Conservation (phyloP, 2,888 invertebrate genomes). For the Anthrax anthrax region DNA sequence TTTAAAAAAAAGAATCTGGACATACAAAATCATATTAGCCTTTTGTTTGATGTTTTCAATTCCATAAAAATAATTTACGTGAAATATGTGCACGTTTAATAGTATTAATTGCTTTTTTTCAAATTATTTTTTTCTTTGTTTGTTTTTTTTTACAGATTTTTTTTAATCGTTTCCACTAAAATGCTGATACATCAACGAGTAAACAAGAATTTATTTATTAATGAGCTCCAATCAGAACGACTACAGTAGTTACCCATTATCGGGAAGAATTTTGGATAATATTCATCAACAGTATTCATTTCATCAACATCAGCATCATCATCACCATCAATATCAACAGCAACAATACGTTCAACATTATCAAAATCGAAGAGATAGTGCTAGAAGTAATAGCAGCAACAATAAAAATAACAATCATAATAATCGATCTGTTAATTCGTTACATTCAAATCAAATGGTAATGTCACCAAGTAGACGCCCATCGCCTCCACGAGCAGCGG, state of each 20-base stretch:
- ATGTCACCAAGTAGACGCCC: conserved; percentile 55
- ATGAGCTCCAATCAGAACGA: conserved; percentile 5
- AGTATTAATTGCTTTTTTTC: too few species aligned
- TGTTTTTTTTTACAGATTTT: neutral
- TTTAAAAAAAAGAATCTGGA: too few species aligned
- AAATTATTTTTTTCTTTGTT: too few species aligned
- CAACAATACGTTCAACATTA: conserved; percentile 29
- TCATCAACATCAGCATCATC: conserved; percentile 34
- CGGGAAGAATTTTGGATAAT: conserved; percentile 4
- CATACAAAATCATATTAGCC: too few species aligned
- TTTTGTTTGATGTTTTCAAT: too few species aligned
- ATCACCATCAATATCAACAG: conserved; percentile 32
- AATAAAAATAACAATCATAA: neutral
- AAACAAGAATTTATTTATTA: neutral
- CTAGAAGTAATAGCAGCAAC: neutral
- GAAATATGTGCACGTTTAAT: too few species aligned
- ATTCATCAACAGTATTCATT: conserved; percentile 37
- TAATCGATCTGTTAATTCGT: neutral
- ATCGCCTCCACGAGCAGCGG: conserved; percentile 41
- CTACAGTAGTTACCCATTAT: neutral
- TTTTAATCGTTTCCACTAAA: neutral
- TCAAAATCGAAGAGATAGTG: conserved; percentile 21
- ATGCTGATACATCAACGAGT: neutral
- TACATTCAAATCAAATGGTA: conserved; percentile 32
- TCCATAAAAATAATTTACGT: too few species aligned